Conservation (phyloP, 2,797 vertebrate species). For the Phoebastria nigripes region DNA sequence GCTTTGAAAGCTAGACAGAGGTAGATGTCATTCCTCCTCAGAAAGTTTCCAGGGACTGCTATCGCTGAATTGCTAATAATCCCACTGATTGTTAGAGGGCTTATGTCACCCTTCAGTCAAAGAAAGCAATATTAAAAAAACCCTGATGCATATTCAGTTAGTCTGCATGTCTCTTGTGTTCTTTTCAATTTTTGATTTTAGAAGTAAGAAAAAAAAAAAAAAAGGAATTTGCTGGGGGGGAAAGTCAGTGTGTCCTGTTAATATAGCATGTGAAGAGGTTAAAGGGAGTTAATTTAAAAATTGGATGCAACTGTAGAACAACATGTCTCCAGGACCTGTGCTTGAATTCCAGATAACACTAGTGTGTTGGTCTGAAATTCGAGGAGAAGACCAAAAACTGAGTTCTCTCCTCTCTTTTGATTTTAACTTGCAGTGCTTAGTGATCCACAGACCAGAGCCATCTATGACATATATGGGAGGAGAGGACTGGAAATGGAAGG, state of each 20-base stretch:
- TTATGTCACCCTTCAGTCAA: not conserved
- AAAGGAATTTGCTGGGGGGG: not conserved
- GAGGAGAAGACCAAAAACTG: not conserved
- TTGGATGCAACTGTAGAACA: not conserved
- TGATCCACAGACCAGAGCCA: slow-evolving; percentile 94
- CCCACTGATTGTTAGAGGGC: not conserved
- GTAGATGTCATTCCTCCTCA: not conserved
- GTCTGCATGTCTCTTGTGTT: not conserved
- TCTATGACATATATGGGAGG: slow-evolving; percentile 98
- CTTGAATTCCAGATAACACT: not conserved
- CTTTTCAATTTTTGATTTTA: not conserved
- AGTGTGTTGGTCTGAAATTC: not conserved
- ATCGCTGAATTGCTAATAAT: not conserved
- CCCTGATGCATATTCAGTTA: not conserved
- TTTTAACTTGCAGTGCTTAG: slow-evolving; percentile 86
- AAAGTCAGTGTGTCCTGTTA: not conserved
- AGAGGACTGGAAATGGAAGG: slow-evolving; percentile 97
- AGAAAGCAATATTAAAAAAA: not conserved
- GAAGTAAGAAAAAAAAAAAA: not conserved
- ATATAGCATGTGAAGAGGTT: not conserved
- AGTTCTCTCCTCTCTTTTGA: slow-evolving; percentile 7
- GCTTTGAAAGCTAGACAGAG: not conserved
- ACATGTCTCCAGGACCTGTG: not conserved
- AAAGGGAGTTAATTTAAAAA: not conserved
- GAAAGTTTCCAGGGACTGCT: not conserved